Evolutionary conservation across 2,113 vertebrate species (phyloP).

Genomic region (Hyperopisus bebe): DNA sequence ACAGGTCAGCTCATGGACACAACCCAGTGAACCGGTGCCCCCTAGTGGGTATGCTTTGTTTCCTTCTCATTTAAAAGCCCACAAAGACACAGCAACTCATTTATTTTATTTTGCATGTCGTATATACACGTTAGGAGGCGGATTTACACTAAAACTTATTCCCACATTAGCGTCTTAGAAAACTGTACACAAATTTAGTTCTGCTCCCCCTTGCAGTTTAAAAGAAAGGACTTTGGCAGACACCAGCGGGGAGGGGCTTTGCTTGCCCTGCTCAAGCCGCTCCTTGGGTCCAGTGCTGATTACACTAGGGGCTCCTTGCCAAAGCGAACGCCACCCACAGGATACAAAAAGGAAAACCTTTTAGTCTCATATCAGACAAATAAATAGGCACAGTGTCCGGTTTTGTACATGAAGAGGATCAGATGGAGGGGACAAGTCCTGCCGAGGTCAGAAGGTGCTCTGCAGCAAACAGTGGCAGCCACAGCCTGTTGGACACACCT

Average conservation of each 20-base stretch:
- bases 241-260: background rate
- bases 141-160: background rate
- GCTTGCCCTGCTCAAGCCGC: background rate
- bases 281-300: background rate
- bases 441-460: constrained; percentile 79
- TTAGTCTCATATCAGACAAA: background rate
- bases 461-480: constrained; percentile 90
- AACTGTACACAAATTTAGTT: background rate
- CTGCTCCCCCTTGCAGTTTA: background rate
- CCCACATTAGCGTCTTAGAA: background rate
- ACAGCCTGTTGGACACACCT: constrained; percentile 91
- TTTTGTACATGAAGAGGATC: background rate
- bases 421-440: background rate
- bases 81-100: background rate
- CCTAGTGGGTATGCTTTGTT: background rate
- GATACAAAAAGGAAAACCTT: background rate
- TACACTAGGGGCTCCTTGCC: background rate
- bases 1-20: background rate
- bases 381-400: background rate
- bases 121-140: background rate
- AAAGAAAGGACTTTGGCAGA: background rate
- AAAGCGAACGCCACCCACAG: background rate
- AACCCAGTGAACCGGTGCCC: background rate
- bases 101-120: background rate
- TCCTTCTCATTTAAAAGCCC: background rate